Evolutionary conservation across 2,797 vertebrate species (phyloP), one percentile per base, ranked within the genome.

Genomic region (Anguilla anguilla): DNA sequence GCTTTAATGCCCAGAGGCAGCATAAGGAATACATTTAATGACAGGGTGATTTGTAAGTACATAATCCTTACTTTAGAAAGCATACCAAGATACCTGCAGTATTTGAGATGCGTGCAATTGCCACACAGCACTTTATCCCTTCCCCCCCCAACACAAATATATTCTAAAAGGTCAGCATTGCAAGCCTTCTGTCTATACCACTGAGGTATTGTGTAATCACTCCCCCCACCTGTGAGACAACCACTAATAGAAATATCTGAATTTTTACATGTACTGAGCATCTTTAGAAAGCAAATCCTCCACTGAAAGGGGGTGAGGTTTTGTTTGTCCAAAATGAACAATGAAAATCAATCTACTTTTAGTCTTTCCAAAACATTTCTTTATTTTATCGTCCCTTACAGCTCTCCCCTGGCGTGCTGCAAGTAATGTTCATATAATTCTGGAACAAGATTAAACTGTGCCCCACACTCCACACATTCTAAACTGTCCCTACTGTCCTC

Each of bases 391-490:
- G 5, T 61, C 43, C 61, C 31, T 93, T 87, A 96, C 81, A 96
- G 86, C 89, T 96, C 93, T 55, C 95, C 95, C 92, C 95, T 93
- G 5, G 96, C 96, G 85, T 97, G 96, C 92, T 96, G 92, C 86
- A 97, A 90, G 90, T 97, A 97, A 93, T 97, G 96, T 2, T 95
- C 93, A 89, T 96, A 95, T 64, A 97, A 94, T 74, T 95, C 94
- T 88, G 94, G 92, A 87, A 96, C 92, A 15, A 90, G 85, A 84
- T 90, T 3, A 91, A 94, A 96, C 2, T 88, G 17, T 28, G 90
- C 90, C 0, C 93, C 94, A 88, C 96, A 97, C 84, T 96, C 93
- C 0, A 94, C 93, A 87, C 96, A 97, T 46, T 89, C 86, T 0
- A 95, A 91, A 6, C 88, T 89, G 2, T 91, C 93, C 28, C 90